Conservation (phyloP, 2,888 invertebrate species). For the Ornithoptera priamus region DNA sequence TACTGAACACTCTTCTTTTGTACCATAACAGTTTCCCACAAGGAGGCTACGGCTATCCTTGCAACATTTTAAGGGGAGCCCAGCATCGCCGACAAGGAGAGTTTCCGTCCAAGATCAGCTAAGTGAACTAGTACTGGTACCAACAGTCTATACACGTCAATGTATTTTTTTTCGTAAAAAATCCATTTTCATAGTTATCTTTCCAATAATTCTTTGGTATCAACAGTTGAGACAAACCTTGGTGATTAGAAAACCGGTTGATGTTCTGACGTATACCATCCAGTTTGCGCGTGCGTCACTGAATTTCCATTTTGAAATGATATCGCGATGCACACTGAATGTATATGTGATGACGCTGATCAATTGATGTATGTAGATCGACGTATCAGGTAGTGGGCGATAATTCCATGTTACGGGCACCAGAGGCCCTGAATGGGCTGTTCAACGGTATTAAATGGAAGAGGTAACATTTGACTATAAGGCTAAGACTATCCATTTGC, state of each 20-base stretch:
- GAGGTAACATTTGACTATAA: background rate
- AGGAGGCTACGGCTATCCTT: no score
- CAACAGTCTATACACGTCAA: no score
- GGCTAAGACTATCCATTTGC: no score
- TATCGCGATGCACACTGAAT: background rate
- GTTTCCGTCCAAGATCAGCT: no score
- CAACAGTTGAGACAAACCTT: background rate
- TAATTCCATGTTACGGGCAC: background rate
- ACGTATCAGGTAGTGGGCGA: no score
- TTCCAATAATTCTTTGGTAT: background rate
- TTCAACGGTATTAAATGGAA: no score
- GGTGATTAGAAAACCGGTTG: background rate
- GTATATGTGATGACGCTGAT: background rate
- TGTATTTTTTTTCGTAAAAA: no score
- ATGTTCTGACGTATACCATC: background rate
- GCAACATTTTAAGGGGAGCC: no score
- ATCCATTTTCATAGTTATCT: background rate
- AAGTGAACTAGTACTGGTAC: no score
- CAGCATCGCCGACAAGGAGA: no score
- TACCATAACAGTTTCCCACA: no score
- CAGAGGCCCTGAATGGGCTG: background rate
- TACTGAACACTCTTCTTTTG: no score
- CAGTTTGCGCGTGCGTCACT: conserved; percentile 1
- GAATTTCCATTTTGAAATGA: background rate
- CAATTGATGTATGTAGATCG: background rate